phyloP scores from a whole-genome alignment of 2,797 vertebrate species.

The Odontamblyopus lacepedii region DNA sequence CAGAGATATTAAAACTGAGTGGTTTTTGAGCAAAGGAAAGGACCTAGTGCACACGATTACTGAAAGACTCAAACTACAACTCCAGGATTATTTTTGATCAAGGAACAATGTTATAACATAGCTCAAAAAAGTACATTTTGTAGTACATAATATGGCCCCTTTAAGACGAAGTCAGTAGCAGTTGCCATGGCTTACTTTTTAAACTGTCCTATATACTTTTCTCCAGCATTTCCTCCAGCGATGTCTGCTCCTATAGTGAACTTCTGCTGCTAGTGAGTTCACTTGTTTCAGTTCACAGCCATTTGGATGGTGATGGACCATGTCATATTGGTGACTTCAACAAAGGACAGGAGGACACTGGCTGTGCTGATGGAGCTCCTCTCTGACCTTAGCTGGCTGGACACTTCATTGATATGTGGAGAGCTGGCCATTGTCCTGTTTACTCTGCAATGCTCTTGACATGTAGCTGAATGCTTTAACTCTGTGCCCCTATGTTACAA shows the following conservation, averaged over 20 bases:
- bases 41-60: no score
- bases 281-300: not conserved
- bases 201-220: not conserved
- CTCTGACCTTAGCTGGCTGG: constrained; percentile 6
- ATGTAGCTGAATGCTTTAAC: constrained; percentile 12
- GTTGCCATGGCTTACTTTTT: not conserved
- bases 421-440: constrained; percentile 1
- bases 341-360: not conserved
- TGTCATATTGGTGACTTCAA: not conserved
- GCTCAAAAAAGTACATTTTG: not conserved
- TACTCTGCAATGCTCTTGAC: not conserved
- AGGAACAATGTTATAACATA: not conserved
- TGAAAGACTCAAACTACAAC: not conserved
- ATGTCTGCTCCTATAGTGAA: constrained; percentile 1
- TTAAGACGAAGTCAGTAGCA: not conserved
- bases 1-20: not conserved
- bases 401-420: constrained; percentile 8
- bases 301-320: not conserved
- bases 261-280: not conserved
- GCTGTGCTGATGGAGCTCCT: constrained; percentile 1
- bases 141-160: not conserved
- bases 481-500: constrained; percentile 1
- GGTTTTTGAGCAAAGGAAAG: not conserved
- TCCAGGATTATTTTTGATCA: not conserved
- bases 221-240: not conserved